Conservation (phyloP, 2,797 vertebrate genomes). For the Pteronotus mesoamericanus region DNA sequence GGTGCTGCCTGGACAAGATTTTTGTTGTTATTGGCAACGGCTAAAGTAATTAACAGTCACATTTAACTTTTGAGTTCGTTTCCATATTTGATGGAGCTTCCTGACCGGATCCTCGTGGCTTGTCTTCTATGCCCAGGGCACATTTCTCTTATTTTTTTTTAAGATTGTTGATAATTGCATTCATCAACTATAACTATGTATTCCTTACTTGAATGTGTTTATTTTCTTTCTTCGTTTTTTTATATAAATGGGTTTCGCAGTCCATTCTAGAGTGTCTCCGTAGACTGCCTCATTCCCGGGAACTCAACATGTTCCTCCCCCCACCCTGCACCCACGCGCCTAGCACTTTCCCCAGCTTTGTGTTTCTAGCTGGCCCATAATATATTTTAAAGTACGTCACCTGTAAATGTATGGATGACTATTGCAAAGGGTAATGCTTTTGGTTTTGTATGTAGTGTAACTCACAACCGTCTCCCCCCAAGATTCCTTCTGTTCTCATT, state of each 20-base stretch:
- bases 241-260: not conserved
- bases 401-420: not conserved
- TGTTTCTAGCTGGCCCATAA: not conserved
- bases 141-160: not conserved
- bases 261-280: not conserved
- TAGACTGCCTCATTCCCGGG: not conserved
- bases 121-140: not conserved
- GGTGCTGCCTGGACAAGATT: conserved; percentile 34
- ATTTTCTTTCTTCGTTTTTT: not conserved
- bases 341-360: not conserved
- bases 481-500: not conserved
- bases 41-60: conserved; percentile 47
- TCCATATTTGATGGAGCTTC: conserved; percentile 20
- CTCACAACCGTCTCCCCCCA: not conserved
- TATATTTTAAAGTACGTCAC: not conserved
- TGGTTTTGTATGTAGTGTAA: not conserved
- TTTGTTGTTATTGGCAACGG: not conserved
- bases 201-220: not conserved
- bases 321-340: no score
- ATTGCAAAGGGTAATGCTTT: not conserved
- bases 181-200: not conserved
- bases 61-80: conserved; percentile 67
- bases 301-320: no score
- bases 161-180: not conserved
- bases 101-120: not conserved